Evolutionary conservation across 2,797 vertebrate genomes (phyloP).

Genomic region (Danio aesculapii): DNA sequence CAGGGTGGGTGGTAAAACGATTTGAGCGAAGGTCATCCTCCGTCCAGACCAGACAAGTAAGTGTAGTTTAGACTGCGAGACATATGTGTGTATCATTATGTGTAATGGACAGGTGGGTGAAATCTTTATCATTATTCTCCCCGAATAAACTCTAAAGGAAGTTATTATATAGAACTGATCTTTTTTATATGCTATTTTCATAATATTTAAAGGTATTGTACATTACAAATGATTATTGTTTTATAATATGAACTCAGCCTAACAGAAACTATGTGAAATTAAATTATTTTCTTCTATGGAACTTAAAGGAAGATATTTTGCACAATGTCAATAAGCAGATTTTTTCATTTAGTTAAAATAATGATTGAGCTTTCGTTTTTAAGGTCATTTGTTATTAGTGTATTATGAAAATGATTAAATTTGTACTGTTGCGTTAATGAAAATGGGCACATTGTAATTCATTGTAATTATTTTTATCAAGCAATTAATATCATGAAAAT

Average conservation of each 20-base stretch:
- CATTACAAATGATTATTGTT: too few relatives aligned
- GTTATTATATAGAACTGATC: too few relatives aligned
- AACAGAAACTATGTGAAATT: too few relatives aligned
- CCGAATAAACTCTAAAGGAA: neutral
- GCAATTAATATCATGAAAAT: neutral
- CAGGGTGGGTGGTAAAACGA: conserved; percentile 68
- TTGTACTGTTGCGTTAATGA: neutral
- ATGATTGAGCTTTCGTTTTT: too few relatives aligned
- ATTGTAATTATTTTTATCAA: neutral
- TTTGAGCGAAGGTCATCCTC: conserved; percentile 53
- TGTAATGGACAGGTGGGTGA: too few relatives aligned
- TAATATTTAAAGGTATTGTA: too few relatives aligned
- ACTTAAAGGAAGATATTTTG: too few relatives aligned
- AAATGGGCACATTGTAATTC: neutral
- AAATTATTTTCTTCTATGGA: too few relatives aligned
- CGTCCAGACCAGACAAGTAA: conserved; percentile 31
- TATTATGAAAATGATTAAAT: neutral
- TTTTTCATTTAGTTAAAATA: too few relatives aligned
- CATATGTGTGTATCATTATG: neutral
- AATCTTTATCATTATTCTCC: neutral
- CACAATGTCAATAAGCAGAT: too few relatives aligned
- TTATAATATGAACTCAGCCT: too few relatives aligned
- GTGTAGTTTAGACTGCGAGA: conserved; percentile 29
- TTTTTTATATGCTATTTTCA: too few relatives aligned
- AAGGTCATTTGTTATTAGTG: neutral